Base-by-base conservation (phyloP, 1,140 invertebrate species). In the Spodoptera frugiperda region DNA sequence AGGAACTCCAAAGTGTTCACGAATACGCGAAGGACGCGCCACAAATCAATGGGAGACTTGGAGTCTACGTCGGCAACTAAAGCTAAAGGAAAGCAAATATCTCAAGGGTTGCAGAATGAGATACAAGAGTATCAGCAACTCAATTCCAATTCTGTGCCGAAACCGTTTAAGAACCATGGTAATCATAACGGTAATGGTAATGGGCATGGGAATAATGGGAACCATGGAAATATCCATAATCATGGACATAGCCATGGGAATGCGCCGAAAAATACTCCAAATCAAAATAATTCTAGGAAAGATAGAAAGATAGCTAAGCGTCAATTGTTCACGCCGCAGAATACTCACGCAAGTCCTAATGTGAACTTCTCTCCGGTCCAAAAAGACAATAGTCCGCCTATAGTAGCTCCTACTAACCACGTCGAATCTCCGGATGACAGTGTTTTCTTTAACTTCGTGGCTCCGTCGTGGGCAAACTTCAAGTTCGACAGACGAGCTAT, bases 11-110 rank as follows among this genome's bases (percentile, higher is more conserved):
- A 92, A 82, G 86, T 85, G 11, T 89, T 83, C 65, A 82, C 48
- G 21, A 89, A 86, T n/a, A 87, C 86, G 0, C 90, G 93, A 72
- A 87, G 95, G 48, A 94, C 95, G 30, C 91, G 96, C 46, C 95
- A 96, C 82, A 96, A 96, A 84, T 96, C 95, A 0, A 95, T 96
- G 93, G 95, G 95, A 0, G 95, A 96, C 78, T 93, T 95, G 74
- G 95, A 95, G 80, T 93, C 86, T 17, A 44, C 59, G 1, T 84
- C 87, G 0, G 80, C 84, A 0, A 85, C 67, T 30, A 85, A 92
- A 77, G 84, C 75, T 17, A 89, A 90, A 48, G 85, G 75, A 21
- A 94, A 93, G 81, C 78, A 82, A 0, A 92, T 93, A 49, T 93
- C 91, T 6, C 92, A 93, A 79, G 94, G 92, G 2, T 77, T 94